A percentile compares a stretch with the other conserved stretches of the same genome.
Conservation (phyloP, 2,888 invertebrate species). For the Cyclophora punctaria region DNA sequence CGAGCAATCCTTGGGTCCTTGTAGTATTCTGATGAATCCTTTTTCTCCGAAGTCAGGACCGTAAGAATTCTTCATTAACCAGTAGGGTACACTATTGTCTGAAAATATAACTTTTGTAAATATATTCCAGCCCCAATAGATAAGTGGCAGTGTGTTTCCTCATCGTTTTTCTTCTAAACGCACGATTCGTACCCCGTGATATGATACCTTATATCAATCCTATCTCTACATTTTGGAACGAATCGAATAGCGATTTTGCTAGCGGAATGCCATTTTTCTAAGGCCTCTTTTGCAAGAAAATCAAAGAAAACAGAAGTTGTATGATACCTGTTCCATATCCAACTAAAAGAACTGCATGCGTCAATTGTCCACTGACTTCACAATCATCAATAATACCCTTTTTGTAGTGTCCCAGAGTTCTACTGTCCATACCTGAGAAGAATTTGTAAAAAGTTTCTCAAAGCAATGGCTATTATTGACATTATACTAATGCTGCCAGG, state of each 20-base stretch:
- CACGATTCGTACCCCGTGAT: no score
- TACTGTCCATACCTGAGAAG: not conserved
- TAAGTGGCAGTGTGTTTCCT: no score
- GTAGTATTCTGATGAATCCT: not conserved
- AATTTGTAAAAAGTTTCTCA: not conserved
- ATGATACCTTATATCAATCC: no score
- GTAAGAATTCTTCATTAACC: not conserved
- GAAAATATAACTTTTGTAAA: not conserved
- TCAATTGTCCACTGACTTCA: not conserved
- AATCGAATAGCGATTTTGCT: no score
- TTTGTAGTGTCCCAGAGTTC: not conserved
- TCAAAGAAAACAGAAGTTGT: no score
- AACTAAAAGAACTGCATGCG: constrained; percentile 26
- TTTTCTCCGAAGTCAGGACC: not conserved
- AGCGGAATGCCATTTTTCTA: no score
- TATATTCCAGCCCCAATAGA: no score
- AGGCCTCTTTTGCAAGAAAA: no score
- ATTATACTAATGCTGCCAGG: no score
- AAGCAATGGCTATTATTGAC: no score
- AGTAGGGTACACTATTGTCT: constrained; percentile 2
- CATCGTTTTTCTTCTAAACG: no score
- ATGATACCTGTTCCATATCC: constrained; percentile 24
- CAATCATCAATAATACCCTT: not conserved
- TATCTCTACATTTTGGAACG: no score
- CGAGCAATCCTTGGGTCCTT: not conserved